A percentile compares a stretch with the other conserved stretches of the same genome.
These are phyloP conservation scores for Didymodactylos carnosus DNA, from an alignment of 2,888 invertebrate genomes.

Conservation along the genomic window DNA sequence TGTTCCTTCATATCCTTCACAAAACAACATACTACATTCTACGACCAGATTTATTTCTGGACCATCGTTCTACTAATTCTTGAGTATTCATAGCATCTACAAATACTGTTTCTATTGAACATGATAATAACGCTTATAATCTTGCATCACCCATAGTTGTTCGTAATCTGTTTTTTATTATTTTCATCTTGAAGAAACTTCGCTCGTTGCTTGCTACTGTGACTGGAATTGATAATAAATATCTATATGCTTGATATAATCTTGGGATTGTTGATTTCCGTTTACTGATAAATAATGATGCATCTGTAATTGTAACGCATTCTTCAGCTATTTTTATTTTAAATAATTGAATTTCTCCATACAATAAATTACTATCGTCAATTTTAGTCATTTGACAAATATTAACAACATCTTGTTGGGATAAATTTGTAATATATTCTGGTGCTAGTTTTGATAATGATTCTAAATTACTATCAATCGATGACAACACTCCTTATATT, in stretches of 20 bases:
- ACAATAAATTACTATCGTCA: neutral
- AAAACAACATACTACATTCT: neutral
- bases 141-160: neutral
- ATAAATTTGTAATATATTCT: neutral
- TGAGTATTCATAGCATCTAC: neutral
- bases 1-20: no score
- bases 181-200: neutral
- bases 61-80: neutral
- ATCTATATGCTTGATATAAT: neutral
- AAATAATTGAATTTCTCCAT: neutral
- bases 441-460: neutral
- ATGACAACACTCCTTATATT: neutral
- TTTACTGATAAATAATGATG: neutral
- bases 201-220: neutral
- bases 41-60: neutral
- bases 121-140: neutral
- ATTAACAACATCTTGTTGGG: neutral
- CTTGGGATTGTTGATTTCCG: neutral
- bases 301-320: neutral
- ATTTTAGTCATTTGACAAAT: neutral
- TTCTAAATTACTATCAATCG: neutral
- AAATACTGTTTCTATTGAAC: no score
- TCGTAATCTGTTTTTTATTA: neutral
- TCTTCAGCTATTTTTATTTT: neutral
- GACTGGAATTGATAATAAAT: neutral